phyloP scores from a whole-genome alignment of 2,113 vertebrate species.

The Canis aureus region DNA sequence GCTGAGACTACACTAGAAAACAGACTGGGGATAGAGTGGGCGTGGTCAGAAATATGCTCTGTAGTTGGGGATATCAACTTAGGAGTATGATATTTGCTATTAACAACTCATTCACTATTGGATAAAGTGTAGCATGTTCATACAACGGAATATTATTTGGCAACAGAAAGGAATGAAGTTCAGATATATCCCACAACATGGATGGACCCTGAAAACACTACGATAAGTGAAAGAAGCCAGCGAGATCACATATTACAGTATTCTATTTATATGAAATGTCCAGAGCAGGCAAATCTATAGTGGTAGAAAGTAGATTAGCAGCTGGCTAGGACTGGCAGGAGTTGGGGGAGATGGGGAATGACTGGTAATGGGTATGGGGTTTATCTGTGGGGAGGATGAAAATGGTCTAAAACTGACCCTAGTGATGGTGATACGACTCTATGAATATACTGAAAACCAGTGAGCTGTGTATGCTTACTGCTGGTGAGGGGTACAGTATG shows the following conservation, averaged over 20 bases:
- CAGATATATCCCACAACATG: not conserved
- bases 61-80: not conserved
- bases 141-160: not conserved
- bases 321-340: not conserved
- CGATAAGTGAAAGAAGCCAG: not conserved
- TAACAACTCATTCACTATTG: not conserved
- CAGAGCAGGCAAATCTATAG: not conserved
- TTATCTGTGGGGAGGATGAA: not conserved
- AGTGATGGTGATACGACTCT: not conserved
- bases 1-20: not conserved
- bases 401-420: not conserved
- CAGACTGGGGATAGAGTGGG: not conserved
- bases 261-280: not conserved
- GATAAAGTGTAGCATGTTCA: not conserved
- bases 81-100: not conserved
- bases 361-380: not conserved
- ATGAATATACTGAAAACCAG: not conserved
- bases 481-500: too few species aligned
- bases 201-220: not conserved
- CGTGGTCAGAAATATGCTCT: not conserved
- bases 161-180: not conserved
- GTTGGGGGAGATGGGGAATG: not conserved
- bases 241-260: not conserved
- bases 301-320: not conserved
- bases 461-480: not conserved